Conservation (phyloP, 2,113 vertebrate species). For the Ellobius talpinus region DNA sequence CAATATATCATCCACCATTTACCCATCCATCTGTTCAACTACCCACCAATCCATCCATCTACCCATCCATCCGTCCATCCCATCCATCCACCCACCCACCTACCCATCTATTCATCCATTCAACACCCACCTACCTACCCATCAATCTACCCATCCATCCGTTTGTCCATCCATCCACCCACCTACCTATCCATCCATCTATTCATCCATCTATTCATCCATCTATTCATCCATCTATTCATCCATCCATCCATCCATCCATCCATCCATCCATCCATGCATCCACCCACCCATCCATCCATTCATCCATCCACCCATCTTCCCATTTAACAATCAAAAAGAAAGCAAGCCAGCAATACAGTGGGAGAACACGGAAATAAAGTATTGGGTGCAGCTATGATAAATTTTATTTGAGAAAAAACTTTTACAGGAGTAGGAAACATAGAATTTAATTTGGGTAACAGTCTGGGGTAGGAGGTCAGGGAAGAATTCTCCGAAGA, state of each 20-base stretch:
- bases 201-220: fast-evolving
- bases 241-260: neutral
- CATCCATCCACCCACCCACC: neutral
- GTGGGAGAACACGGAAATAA: neutral
- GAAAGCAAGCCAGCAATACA: neutral
- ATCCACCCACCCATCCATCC: too few relatives aligned
- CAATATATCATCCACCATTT: neutral
- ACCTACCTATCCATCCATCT: fast-evolving
- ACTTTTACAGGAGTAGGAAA: neutral
- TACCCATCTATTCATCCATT: neutral
- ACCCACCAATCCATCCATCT: neutral
- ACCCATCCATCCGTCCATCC: neutral
- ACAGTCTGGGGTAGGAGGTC: neutral
- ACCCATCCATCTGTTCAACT: neutral
- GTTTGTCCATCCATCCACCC: fast-evolving
- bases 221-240: fast-evolving
- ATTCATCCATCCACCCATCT: too few relatives aligned
- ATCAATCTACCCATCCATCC: too few relatives aligned
- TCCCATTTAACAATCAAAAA: neutral
- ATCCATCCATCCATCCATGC: neutral
- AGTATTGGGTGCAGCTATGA: neutral
- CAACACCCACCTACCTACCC: neutral
- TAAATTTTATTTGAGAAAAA: neutral
- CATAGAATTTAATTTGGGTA: neutral
- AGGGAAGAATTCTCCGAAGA: conserved; percentile 7